Percentiles rank a stretch among this genome's conserved stretches.
Conservation (phyloP, 37 sponge, comb jelly and placozoan species). For the Aplysina aerophoba region DNA sequence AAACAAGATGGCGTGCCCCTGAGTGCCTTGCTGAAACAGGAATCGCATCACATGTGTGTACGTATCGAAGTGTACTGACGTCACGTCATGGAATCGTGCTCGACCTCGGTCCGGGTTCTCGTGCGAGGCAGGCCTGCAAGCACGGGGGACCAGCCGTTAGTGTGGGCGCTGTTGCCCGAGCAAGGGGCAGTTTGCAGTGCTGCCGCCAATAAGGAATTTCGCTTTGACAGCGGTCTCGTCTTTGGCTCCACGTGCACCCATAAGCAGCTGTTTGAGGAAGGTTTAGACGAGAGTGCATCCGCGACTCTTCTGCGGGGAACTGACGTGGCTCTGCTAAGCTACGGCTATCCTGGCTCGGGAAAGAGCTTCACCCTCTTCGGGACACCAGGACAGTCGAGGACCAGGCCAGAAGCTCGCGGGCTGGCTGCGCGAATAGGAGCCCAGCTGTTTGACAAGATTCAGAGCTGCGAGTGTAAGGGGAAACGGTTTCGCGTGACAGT, state of each 20-base stretch:
- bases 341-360: conserved; percentile 55
- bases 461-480: not conserved
- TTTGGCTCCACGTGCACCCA: conserved; percentile 14
- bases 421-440: conserved; percentile 40
- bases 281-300: conserved; percentile 12
- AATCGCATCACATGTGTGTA: too few relatives aligned
- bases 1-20: too few relatives aligned
- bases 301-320: not conserved
- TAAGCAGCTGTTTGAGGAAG: conserved; percentile 35
- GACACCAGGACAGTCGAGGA: conserved; percentile 52
- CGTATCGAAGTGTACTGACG: too few relatives aligned
- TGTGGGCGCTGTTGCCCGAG: too few relatives aligned
- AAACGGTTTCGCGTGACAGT: conserved; percentile 10
- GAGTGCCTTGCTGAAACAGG: too few relatives aligned
- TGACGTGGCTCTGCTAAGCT: conserved; percentile 37
- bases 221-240: not conserved
- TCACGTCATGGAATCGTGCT: too few relatives aligned
- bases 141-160: too few relatives aligned
- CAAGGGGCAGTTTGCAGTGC: too few relatives aligned
- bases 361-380: conserved; percentile 66
- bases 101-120: too few relatives aligned
- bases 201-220: too few relatives aligned
- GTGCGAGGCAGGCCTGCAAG: too few relatives aligned
- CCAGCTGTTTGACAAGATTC: conserved; percentile 36
- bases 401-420: conserved; percentile 58